phyloP scores from a whole-genome alignment of 64 coral and sea anemone species.

The Orbicella faveolata region DNA sequence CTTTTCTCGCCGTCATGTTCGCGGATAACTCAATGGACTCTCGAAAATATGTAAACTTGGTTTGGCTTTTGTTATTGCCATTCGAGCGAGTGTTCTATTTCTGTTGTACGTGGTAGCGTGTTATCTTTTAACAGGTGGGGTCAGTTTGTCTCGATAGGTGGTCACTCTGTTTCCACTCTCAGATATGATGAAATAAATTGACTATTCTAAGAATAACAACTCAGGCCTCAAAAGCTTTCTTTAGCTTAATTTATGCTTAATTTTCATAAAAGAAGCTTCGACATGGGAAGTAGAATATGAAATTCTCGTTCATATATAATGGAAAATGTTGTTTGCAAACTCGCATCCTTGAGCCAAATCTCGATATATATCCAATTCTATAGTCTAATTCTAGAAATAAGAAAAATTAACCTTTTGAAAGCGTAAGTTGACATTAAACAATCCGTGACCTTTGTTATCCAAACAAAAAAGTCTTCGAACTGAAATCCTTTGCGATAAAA shows the following conservation, averaged over 20 bases:
- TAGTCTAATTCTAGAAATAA: too few relatives aligned
- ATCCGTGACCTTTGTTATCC: too few relatives aligned
- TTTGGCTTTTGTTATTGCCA: slow-evolving; percentile 6
- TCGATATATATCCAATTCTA: too few relatives aligned
- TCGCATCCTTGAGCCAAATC: too few relatives aligned
- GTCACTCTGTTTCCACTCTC: slow-evolving; percentile 35
- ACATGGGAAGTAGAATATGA: too few relatives aligned
- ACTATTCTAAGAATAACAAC: background rate
- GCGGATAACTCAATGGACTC: background rate
- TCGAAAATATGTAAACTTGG: background rate
- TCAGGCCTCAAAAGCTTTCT: background rate
- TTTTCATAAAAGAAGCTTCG: too few relatives aligned
- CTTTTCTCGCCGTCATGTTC: slow-evolving; percentile 20
- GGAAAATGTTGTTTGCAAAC: too few relatives aligned
- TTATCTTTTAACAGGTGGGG: slow-evolving; percentile 18
- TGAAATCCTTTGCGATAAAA: too few relatives aligned
- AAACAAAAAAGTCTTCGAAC: too few relatives aligned
- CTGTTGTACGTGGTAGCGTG: background rate
- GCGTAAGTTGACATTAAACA: too few relatives aligned
- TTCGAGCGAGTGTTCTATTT: background rate
- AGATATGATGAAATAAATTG: slow-evolving; percentile 22
- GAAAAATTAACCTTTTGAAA: background rate
- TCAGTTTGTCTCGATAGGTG: slow-evolving; percentile 18
- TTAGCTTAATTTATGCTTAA: background rate
- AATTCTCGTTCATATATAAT: too few relatives aligned